Evolutionary conservation across 2,888 invertebrate species (phyloP), one percentile per base, ranked within the genome.

Genomic region (Pyrrhia umbra): DNA sequence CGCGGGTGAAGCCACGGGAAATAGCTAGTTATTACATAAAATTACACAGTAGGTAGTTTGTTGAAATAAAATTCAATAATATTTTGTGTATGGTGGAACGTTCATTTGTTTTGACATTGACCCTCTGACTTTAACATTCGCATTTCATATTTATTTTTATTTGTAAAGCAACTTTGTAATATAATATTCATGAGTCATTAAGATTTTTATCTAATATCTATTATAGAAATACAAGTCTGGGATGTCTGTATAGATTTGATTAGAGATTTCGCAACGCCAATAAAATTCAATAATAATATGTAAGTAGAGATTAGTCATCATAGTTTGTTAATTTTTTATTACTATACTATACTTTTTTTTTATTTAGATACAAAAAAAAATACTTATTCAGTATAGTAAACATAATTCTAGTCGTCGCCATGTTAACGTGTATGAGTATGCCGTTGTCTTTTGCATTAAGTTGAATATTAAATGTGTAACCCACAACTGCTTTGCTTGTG

Each of bases 391-490:
- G 0, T 39, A 30, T 57, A 54, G 54, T 25, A 9, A 25, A 63
- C n/a, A n/a, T 34, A n/a, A 46, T 57, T 52, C 45, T 73, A 57
- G 50, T 63, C 10, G 59, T 59, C 21, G n/a, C 37, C 51, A 45
- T 30, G 30, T 40, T 51, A 18, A 21, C 37, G 21, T 47, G 49
- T 58, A 21, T 63, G 65, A 50, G 64, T 68, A 18, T 57, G 66
- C 72, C 70, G 81, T 75, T 72, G 79, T 74, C 68, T 79, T 72
- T 65, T 49, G 60, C 68, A 64, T 66, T 68, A 60, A 70, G 51
- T 76, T 72, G 68, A 68, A 79, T 78, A 77, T 75, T 81, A 72
- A 82, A 76, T 81, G 79, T 76, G 66, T 73, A 75, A 65, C 64
- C 69, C 75, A 70, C 73, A 73, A 70, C 51, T 34, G 16, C 18